Conservation (phyloP, 2,113 vertebrate genomes). For the Toxotes chatareus region DNA sequence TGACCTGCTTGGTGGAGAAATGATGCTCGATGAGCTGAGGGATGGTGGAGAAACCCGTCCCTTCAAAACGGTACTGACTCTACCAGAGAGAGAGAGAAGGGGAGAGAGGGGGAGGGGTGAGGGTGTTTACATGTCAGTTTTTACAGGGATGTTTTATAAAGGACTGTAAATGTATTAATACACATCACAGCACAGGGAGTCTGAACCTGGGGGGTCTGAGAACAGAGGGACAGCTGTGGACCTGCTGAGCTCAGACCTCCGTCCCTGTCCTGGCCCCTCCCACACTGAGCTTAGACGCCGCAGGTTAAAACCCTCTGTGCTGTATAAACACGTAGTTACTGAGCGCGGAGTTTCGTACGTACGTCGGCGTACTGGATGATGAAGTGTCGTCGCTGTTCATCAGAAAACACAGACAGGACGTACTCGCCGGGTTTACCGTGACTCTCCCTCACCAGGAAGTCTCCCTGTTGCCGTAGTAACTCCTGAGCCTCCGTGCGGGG, state of each 20-base stretch:
- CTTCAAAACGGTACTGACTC: conserved; percentile 97
- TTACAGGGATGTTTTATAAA: too few relatives aligned
- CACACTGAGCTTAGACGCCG: too few relatives aligned
- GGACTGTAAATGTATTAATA: too few relatives aligned
- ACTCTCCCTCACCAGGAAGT: conserved; percentile 97
- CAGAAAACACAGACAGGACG: conserved; percentile 97
- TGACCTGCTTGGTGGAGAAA: conserved; percentile 94
- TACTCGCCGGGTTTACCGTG: conserved; percentile 99
- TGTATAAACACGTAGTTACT: too few relatives aligned
- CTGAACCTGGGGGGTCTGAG: too few relatives aligned
- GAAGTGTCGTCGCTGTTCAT: conserved; percentile 95
- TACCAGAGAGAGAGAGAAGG: conserved; percentile 62
- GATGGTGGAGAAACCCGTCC: conserved; percentile 95
- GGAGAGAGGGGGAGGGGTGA: too few relatives aligned
- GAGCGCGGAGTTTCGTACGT: conserved; percentile 51
- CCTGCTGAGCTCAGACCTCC: too few relatives aligned
- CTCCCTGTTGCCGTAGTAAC: conserved; percentile 94
- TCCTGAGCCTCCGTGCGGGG: conserved; percentile 97
- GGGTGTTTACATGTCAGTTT: not conserved
- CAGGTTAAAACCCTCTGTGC: too few relatives aligned
- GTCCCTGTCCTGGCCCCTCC: too few relatives aligned
- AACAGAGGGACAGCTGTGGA: too few relatives aligned
- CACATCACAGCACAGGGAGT: too few relatives aligned
- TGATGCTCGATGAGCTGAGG: conserved; percentile 98
- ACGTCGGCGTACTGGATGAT: conserved; percentile 98